These are phyloP conservation scores for Cyclophora punctaria DNA, from an alignment of 2,888 invertebrate genomes.

Conservation along the genomic window DNA sequence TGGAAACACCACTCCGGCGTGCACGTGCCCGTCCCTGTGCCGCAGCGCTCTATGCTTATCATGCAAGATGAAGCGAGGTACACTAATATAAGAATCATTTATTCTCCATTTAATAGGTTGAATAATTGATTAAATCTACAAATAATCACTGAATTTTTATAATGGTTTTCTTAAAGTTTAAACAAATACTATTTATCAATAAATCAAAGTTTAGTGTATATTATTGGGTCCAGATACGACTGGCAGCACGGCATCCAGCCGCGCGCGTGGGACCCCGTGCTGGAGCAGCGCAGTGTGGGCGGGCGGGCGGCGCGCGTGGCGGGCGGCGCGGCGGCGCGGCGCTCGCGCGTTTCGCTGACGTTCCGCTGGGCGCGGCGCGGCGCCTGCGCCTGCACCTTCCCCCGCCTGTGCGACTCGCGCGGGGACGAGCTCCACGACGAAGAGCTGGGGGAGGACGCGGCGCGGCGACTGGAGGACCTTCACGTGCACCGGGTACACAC, in stretches of 20 bases:
- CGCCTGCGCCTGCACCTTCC: conserved; percentile 74
- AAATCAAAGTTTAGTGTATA: too few relatives aligned
- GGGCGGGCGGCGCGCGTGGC: conserved; percentile 32
- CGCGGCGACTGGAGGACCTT: conserved; percentile 79
- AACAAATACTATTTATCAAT: too few relatives aligned
- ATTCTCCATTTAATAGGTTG: too few relatives aligned
- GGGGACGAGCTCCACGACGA: conserved; percentile 11
- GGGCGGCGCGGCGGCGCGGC: conserved; percentile 33
- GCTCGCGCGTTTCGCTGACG: conserved; percentile 85
- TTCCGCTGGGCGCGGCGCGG: conserved; percentile 79
- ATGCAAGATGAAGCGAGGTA: conserved; percentile 88
- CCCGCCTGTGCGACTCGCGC: too few relatives aligned
- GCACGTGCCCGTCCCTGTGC: conserved; percentile 78
- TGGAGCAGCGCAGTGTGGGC: conserved; percentile 56
- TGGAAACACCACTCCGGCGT: conserved; percentile 80
- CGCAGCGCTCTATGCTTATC: conserved; percentile 83
- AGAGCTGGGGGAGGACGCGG: conserved; percentile 63
- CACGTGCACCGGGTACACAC: conserved; percentile 82
- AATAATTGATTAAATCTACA: too few relatives aligned
- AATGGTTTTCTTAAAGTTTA: too few relatives aligned
- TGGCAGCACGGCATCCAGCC: conserved; percentile 94
- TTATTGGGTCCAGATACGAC: conserved; percentile 71
- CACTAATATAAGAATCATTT: too few relatives aligned
- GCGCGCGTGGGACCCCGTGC: conserved; percentile 81
- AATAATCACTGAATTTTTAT: too few relatives aligned